A percentile compares a stretch with the other conserved stretches of the same genome.
These are phyloP conservation scores for Threskiornis aethiopicus DNA, from an alignment of 2,797 vertebrate genomes.

Conservation along the genomic window DNA sequence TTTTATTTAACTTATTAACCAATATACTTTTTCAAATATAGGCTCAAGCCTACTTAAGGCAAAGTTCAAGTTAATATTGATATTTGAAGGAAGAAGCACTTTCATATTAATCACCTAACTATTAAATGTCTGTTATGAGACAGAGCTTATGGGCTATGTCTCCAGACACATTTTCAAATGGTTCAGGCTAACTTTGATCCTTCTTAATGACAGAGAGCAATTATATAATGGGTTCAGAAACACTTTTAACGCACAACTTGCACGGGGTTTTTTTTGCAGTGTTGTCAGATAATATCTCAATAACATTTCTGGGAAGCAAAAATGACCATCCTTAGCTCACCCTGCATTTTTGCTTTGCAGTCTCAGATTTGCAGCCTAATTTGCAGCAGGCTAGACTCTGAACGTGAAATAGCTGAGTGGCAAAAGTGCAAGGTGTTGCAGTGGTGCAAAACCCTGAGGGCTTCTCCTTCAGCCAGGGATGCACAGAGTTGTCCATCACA, in stretches of 20 bases:
- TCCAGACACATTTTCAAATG: constrained; percentile 53
- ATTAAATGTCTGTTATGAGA: constrained; percentile 46
- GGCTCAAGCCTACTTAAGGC: constrained; percentile 48
- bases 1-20: constrained; percentile 56
- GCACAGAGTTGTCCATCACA: not conserved
- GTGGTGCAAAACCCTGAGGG: fast-evolving
- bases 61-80: constrained; percentile 68
- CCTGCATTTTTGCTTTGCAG: not conserved
- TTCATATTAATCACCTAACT: constrained; percentile 59
- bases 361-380: not conserved
- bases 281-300: not conserved
- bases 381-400: not conserved
- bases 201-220: constrained; percentile 13
- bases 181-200: constrained; percentile 52
- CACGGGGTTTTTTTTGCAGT: fast-evolving
- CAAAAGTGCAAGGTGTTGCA: not conserved
- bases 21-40: constrained; percentile 40
- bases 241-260: not conserved
- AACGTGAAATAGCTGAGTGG: fast-evolving
- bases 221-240: constrained; percentile 30
- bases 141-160: constrained; percentile 22
- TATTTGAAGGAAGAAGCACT: constrained; percentile 54
- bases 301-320: not conserved
- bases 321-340: not conserved
- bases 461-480: not conserved